Conservation (phyloP, 2,888 invertebrate species). For the Lasioglossum figueresi region DNA sequence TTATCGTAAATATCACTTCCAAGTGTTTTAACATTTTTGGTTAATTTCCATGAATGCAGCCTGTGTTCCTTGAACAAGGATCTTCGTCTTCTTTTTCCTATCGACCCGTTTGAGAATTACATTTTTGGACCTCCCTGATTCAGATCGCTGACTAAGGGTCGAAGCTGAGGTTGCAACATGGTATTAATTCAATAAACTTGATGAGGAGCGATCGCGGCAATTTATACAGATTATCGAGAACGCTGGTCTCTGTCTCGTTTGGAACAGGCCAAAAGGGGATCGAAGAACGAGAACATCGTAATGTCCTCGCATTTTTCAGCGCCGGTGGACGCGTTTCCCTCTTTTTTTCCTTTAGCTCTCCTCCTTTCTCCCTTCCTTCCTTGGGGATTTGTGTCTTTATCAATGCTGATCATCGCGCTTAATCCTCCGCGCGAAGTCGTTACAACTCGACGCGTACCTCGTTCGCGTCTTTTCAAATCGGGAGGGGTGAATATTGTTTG, state of each 20-base stretch:
- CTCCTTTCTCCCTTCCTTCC: constrained; percentile 34
- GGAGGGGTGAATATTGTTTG: constrained; percentile 17
- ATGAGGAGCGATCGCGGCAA: constrained; percentile 75
- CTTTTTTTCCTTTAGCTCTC: constrained; percentile 27
- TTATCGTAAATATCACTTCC: neutral
- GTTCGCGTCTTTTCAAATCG: constrained; percentile 29
- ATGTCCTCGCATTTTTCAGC: constrained; percentile 72
- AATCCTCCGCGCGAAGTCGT: constrained; percentile 67
- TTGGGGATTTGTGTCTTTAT: constrained; percentile 63
- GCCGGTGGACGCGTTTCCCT: constrained; percentile 63
- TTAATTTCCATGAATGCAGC: neutral
- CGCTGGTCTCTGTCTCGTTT: constrained; percentile 63
- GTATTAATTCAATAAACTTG: constrained; percentile 78
- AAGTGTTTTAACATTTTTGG: neutral
- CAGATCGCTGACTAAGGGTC: neutral
- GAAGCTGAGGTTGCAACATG: constrained; percentile 33
- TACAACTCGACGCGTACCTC: constrained; percentile 66
- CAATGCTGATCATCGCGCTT: constrained; percentile 67
- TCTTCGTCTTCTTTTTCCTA: neutral
- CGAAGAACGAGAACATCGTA: constrained; percentile 61
- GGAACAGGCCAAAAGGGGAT: constrained; percentile 37
- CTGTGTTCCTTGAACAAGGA: neutral
- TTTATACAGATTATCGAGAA: constrained; percentile 74
- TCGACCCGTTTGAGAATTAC: neutral
- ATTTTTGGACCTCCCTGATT: neutral